phyloP scores from a whole-genome alignment of 2,113 vertebrate species.

The Oncorhynchus clarkii region DNA sequence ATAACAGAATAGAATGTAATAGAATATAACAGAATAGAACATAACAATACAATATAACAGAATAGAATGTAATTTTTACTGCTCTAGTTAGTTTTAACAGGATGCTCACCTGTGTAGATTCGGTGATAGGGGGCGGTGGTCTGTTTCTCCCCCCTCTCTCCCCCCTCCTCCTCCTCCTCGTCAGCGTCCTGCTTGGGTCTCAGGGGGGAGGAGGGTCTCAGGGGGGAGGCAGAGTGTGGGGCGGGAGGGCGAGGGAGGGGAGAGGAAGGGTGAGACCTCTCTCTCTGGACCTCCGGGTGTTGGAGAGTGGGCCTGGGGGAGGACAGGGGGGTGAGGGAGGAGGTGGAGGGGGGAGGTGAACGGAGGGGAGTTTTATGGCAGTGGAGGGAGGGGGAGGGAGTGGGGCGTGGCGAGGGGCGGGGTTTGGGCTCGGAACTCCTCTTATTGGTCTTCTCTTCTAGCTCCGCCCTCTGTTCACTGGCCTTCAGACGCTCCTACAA shows the following conservation, averaged over 20 bases:
- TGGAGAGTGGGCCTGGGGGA: constrained; percentile 72
- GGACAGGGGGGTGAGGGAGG: constrained; percentile 84
- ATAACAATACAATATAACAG: no score
- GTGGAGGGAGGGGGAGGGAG: constrained; percentile 72
- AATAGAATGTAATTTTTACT: no score
- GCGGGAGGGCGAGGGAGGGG: constrained; percentile 76
- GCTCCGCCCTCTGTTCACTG: constrained; percentile 80
- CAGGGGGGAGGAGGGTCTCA: constrained; percentile 72
- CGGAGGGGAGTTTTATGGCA: constrained; percentile 79
- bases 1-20: no score
- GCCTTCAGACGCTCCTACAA: constrained; percentile 90
- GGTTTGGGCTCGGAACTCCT: constrained; percentile 80
- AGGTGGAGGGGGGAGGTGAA: constrained; percentile 73
- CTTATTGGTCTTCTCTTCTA: constrained; percentile 87
- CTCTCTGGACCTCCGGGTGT: constrained; percentile 78
- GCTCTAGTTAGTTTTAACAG: no score
- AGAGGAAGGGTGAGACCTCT: constrained; percentile 71
- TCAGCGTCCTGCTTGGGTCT: constrained; percentile 83
- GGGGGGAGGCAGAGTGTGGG: constrained; percentile 69
- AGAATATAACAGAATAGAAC: no score
- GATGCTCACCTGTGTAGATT: constrained; percentile 79
- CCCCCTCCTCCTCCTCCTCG: constrained; percentile 75
- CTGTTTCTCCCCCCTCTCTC: constrained; percentile 70
- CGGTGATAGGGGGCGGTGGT: constrained; percentile 75
- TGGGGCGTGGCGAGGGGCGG: constrained; percentile 67